Percentiles rank a stretch among this genome's conserved stretches.
Conservation (phyloP, 2,888 invertebrate species). For the Exephanes ischioxanthus region DNA sequence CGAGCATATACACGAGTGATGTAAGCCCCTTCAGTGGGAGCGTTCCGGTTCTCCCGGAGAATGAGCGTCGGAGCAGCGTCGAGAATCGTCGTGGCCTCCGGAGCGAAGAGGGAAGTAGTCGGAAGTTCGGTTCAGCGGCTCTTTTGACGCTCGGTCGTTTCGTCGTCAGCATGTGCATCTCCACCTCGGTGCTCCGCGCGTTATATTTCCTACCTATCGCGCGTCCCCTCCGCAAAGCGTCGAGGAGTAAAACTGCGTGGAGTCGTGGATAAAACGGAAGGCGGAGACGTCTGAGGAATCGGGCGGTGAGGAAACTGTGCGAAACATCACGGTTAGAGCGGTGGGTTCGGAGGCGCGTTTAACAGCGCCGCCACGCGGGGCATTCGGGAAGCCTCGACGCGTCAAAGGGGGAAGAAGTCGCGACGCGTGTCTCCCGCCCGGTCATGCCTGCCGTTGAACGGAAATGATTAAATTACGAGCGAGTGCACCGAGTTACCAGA, state of each 20-base stretch:
- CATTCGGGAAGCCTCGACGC: conserved; percentile 36
- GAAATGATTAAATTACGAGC: conserved; percentile 77
- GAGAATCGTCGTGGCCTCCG: conserved; percentile 32
- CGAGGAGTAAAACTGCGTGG: conserved; percentile 10
- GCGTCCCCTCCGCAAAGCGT: background rate
- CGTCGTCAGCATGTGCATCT: conserved; percentile 50
- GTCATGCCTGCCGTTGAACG: conserved; percentile 73
- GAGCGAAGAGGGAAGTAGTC: conserved; percentile 26
- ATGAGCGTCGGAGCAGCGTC: conserved; percentile 4
- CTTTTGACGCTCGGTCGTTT: conserved; percentile 63
- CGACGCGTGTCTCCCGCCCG: conserved; percentile 70
- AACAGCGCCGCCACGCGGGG: conserved; percentile 45
- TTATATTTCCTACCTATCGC: conserved; percentile 13
- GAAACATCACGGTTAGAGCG: conserved; percentile 70
- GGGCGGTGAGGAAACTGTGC: conserved; percentile 57
- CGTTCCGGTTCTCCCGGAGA: conserved; percentile 17
- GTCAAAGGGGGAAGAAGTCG: conserved; percentile 72
- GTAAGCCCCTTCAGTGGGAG: background rate
- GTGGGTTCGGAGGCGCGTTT: background rate
- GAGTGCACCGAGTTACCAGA: conserved; percentile 70
- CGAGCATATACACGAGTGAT: conserved; percentile 8
- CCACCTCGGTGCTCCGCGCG: conserved; percentile 18
- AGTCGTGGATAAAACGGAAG: conserved; percentile 4
- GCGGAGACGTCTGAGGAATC: conserved; percentile 8
- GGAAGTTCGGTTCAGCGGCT: conserved; percentile 65